phyloP scores from a whole-genome alignment of 2,797 vertebrate genomes.

The Microctenopoma stevenorrisi region DNA sequence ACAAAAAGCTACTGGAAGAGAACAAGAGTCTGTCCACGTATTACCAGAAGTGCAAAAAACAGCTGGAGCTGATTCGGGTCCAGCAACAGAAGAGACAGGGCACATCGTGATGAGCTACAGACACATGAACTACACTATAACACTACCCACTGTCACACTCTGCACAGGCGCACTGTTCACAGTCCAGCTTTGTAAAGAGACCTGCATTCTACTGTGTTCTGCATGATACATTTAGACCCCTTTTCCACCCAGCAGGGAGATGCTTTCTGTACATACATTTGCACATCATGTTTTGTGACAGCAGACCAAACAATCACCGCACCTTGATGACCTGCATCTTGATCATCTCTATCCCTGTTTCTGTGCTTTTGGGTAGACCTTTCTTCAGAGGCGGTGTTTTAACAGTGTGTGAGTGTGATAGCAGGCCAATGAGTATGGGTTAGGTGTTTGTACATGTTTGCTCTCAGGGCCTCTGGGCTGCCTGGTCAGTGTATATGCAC shows the following conservation, averaged over 20 bases:
- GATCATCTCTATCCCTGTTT: slow-evolving; percentile 20
- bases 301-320: slow-evolving; percentile 69
- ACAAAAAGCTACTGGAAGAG: slow-evolving; percentile 99
- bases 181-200: slow-evolving; percentile 63
- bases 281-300: slow-evolving; percentile 63
- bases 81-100: slow-evolving; percentile 99
- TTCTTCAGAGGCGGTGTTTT: not conserved
- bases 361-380: slow-evolving; percentile 28
- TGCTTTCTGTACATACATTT: slow-evolving; percentile 56
- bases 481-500: slow-evolving; percentile 38
- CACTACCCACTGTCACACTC: slow-evolving; percentile 47
- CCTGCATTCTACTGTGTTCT: slow-evolving; percentile 67
- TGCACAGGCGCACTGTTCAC: slow-evolving; percentile 15
- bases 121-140: slow-evolving; percentile 45
- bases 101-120: slow-evolving; percentile 90
- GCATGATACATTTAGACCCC: slow-evolving; percentile 67
- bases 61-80: slow-evolving; percentile 96
- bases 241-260: slow-evolving; percentile 35
- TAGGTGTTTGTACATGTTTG: slow-evolving; percentile 30
- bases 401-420: not conserved
- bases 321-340: not conserved
- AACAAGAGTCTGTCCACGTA: slow-evolving; percentile 99
- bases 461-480: slow-evolving; percentile 59
- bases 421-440: slow-evolving; percentile 12
- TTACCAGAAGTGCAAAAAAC: slow-evolving; percentile 99